Percentiles rank a stretch among this genome's conserved stretches.
phyloP scores from a whole-genome alignment of 2,113 vertebrate species.

The Pogona vitticeps region DNA sequence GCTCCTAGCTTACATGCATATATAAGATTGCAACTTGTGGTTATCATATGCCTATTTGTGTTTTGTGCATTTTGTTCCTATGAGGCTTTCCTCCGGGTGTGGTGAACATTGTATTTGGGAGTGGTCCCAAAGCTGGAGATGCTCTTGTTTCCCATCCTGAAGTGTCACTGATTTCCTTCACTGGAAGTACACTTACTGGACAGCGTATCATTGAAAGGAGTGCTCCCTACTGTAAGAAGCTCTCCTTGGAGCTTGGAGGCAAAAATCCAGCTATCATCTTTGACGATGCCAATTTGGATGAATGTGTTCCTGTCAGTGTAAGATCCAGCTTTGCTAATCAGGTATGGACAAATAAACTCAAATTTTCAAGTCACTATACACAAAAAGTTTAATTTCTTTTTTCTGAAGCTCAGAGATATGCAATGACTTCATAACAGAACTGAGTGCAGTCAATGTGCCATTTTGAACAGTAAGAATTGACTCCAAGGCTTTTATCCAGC shows the following conservation, averaged over 20 bases:
- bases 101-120: conserved; percentile 93
- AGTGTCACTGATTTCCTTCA: conserved; percentile 92
- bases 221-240: conserved; percentile 90
- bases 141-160: conserved; percentile 91
- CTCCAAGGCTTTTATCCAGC: not conserved
- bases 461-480: not conserved
- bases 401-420: not conserved
- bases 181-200: conserved; percentile 91
- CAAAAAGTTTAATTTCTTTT: not conserved
- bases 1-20: not conserved
- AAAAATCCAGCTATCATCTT: conserved; percentile 96
- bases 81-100: conserved; percentile 91
- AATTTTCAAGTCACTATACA: not conserved
- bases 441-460: not conserved
- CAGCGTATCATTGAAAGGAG: conserved; percentile 83
- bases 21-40: not conserved
- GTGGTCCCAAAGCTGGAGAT: conserved; percentile 81
- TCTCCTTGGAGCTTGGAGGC: conserved; percentile 94
- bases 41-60: not conserved
- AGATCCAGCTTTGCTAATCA: conserved; percentile 96
- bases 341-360: conserved; percentile 69
- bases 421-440: not conserved
- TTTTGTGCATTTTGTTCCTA: conserved; percentile 29
- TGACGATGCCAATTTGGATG: conserved; percentile 87
- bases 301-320: conserved; percentile 86